Conservation (phyloP, 2,113 vertebrate species). For the Tympanuchus pallidicinctus region DNA sequence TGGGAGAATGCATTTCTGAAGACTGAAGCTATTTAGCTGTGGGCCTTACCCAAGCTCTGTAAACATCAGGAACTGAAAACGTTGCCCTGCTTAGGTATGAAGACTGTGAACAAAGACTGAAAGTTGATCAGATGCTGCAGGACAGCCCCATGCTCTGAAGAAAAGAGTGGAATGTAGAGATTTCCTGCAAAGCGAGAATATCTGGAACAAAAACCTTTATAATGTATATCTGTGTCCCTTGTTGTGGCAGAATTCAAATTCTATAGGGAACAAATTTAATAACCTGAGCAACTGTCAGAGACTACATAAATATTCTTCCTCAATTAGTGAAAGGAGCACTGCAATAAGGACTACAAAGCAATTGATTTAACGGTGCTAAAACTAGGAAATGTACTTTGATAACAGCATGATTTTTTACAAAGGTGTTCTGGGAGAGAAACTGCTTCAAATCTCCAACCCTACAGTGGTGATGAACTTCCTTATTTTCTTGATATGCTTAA, state of each 20-base stretch:
- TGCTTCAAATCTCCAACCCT: neutral
- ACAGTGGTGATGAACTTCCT: neutral
- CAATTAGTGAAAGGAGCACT: neutral
- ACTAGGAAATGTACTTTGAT: fast-evolving
- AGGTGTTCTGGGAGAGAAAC: neutral
- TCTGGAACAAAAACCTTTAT: neutral
- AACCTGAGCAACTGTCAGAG: neutral
- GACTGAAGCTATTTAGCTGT: neutral
- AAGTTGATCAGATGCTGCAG: neutral
- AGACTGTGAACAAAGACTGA: neutral
- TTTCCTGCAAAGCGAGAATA: neutral
- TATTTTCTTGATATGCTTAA: neutral
- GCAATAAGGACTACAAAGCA: neutral
- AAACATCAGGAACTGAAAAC: neutral
- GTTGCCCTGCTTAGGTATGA: neutral
- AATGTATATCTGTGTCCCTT: neutral
- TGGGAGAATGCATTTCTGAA: neutral
- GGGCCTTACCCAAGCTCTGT: neutral
- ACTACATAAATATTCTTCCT: neutral
- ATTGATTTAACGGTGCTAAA: neutral
- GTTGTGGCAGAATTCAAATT: neutral
- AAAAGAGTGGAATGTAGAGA: neutral
- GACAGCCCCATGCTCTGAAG: neutral
- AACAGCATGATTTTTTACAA: neutral
- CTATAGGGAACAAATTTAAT: neutral